Base-by-base conservation (phyloP, 2,888 invertebrate genomes). In the Synergus gifuensis region DNA sequence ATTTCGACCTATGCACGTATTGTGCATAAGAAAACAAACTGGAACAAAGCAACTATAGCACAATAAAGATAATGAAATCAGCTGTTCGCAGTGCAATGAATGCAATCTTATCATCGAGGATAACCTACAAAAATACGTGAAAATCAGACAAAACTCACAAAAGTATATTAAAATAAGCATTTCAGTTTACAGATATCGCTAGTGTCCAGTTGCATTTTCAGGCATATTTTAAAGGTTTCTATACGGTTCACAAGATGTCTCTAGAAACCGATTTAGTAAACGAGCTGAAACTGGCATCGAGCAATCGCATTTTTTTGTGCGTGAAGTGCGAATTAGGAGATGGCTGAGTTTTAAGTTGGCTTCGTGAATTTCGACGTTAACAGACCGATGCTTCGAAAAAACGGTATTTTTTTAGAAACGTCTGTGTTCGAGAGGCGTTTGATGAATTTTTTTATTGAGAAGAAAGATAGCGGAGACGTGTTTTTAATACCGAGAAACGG, bases 351-450 rank as follows among this genome's bases (percentile, higher is more conserved):
- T 73, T 58, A 40, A 54, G 54, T 73, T 73, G 54, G 54, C 54
- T 67, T 67, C 14, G 46, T 42, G n/a, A 54, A 73, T 40, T 69
- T 11, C 36, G 18, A 54, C 36, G 49, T 73, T 73, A n/a, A 36
- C 49, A 49, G 36, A 73, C 73, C 73, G 73, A 73, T 73, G 73
- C 54, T 73, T 73, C 73, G 54, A 40, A 58, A 73, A 54, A 73
- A 73, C 73, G 5, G 11, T 49, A 54, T 54, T 73, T 54, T 58
- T 73, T 54, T 36, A n/a, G 36, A 73, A 40, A 8, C 54, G 54
- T 54, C 40, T 73, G 54, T 16, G n/a, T 40, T 54, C 5, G 18
- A 73, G 36, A 73, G 73, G 36, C 36, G 40, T 73, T 73, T 49
- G 73, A 73, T 73, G 73, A 54, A 73, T 49, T 73, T 54, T n/a